These are phyloP conservation scores for Dryobotodes eremita DNA, from an alignment of 2,888 invertebrate genomes.

Conservation along the genomic window DNA sequence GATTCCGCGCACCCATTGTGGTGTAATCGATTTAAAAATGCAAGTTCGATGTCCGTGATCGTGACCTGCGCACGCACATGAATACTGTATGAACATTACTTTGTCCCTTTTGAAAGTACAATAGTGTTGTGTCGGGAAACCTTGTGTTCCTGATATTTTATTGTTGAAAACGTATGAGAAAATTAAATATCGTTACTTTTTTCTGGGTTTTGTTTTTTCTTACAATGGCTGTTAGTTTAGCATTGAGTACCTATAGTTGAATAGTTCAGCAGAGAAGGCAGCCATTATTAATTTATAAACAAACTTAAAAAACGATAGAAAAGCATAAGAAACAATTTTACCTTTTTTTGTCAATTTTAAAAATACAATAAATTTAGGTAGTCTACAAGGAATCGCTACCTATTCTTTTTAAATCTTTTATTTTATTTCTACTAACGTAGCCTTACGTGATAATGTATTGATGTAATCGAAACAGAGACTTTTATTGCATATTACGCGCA, in stretches of 20 bases:
- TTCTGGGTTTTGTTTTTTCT: not conserved
- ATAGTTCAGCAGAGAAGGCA: not conserved
- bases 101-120: slow-evolving; percentile 72
- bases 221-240: not conserved
- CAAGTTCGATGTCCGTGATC: slow-evolving; percentile 88
- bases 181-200: not conserved
- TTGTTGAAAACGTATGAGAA: slow-evolving; percentile 47
- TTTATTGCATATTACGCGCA: too few relatives aligned
- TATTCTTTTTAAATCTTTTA: too few relatives aligned
- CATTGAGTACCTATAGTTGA: not conserved
- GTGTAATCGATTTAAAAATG: slow-evolving; percentile 86
- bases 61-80: slow-evolving; percentile 87
- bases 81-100: slow-evolving; percentile 85
- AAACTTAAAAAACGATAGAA: not conserved
- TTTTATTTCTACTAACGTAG: not conserved
- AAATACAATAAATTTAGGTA: not conserved
- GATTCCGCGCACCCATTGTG: slow-evolving; percentile 79
- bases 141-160: slow-evolving; percentile 63
- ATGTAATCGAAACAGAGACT: not conserved
- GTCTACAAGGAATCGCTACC: too few relatives aligned
- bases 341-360: not conserved
- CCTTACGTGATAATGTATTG: too few relatives aligned
- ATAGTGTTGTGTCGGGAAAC: slow-evolving; percentile 65
- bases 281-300: too few relatives aligned
- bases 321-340: too few relatives aligned